Conservation (phyloP, 1,140 invertebrate species). For the Papilio aristodemus region DNA sequence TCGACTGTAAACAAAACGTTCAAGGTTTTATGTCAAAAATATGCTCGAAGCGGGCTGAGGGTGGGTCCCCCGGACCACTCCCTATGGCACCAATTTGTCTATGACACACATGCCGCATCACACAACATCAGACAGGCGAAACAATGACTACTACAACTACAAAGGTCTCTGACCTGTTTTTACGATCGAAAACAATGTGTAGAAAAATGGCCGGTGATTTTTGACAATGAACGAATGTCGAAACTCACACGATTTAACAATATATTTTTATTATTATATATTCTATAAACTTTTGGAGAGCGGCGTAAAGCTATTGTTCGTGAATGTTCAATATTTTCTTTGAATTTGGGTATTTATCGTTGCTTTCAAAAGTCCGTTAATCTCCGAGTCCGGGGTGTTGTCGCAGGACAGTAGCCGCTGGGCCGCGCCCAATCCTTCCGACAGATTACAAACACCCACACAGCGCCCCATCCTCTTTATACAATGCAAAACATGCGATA, state of each 20-base stretch:
- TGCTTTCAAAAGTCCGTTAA: neutral
- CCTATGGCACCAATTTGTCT: neutral
- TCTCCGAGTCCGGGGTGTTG: too few relatives aligned
- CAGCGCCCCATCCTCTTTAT: neutral
- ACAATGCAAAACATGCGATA: neutral
- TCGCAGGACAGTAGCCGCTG: neutral
- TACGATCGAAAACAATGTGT: neutral
- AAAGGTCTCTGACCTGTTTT: neutral
- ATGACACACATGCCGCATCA: neutral
- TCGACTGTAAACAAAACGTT: neutral
- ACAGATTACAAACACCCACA: slow-evolving; percentile 1
- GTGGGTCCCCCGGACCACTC: neutral
- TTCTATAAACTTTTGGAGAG: neutral
- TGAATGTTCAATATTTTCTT: neutral
- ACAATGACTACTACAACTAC: neutral
- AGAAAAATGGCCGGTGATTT: neutral
- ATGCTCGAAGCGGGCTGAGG: neutral
- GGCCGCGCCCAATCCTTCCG: neutral
- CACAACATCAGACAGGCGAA: neutral
- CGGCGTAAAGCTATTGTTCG: neutral
- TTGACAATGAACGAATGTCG: too few relatives aligned
- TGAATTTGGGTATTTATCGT: neutral
- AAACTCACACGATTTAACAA: too few relatives aligned
- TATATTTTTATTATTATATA: neutral
- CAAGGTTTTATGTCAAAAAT: neutral